Evolutionary conservation across 2,888 invertebrate genomes (phyloP), one percentile per base, ranked within the genome.

Genomic region (Drosophila antonietae): DNA sequence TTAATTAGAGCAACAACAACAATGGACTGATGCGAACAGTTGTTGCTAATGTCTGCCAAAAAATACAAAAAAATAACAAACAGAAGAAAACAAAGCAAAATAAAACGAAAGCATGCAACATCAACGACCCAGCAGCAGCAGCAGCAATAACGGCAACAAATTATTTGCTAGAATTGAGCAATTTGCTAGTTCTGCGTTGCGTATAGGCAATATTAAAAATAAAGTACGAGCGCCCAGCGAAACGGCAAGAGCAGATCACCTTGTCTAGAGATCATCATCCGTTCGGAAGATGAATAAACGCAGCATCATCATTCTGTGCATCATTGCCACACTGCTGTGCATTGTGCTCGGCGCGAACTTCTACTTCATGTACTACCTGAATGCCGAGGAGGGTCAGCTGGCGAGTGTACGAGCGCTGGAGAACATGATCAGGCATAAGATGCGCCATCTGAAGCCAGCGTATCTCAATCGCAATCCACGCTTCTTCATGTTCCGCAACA

Each of bases 301-400:
- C 71, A 89, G 84, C 65, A 86, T 90, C 56, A 83, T 90, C 73
- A 91, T 91, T 61, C 79, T 90, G 56, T 84, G 89, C 69, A 89
- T 90, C 63, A 86, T 92, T 35, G 90, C 90, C 70, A 82, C 86
- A 70, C 81, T 91, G 15, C 73, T 92, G n/a, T 89, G 90, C 75
- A 53, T 90, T 61, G 89, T 78, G 47, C 75, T 91, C 61, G 91
- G 91, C 35, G 92, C 88, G 52, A 93, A 93, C 81, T 91, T 93
- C 74, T 93, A 93, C 82, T 93, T 93, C 62, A 90, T 93, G 89
- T 91, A 91, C 75, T 92, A 93, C 69, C 90, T 93, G 9, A 93
- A 91, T 75, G 89, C 89, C 47, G 92, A 93, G 62, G 92, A 92
- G 59, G 81, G 84, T 0, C 90, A 90, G 89, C 70, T 94, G 92